phyloP scores from a whole-genome alignment of 2,113 vertebrate species.

The Channa maculata region DNA sequence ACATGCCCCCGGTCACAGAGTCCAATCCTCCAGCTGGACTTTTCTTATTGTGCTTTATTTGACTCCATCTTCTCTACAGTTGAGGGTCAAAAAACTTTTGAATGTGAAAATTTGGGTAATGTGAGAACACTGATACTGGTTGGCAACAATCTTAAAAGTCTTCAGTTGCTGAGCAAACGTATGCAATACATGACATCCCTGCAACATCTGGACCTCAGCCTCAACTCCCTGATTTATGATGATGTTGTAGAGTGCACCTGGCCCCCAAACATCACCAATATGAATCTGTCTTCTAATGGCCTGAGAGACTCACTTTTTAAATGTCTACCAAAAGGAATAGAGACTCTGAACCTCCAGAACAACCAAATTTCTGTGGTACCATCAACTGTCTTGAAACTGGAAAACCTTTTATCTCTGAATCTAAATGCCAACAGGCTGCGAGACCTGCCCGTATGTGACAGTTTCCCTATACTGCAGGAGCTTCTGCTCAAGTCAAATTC shows the following conservation, averaged over 20 bases:
- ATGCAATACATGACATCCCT: conserved; percentile 84
- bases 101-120: conserved; percentile 79
- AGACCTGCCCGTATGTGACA: conserved; percentile 84
- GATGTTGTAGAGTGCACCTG: conserved; percentile 76
- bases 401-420: conserved; percentile 84
- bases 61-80: conserved; percentile 83
- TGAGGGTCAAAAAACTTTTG: conserved; percentile 3
- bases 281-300: conserved; percentile 87
- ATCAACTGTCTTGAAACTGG: conserved; percentile 61
- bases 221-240: conserved; percentile 84
- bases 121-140: conserved; percentile 81
- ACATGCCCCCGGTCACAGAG: conserved; percentile 86
- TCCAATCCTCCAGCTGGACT: conserved; percentile 81
- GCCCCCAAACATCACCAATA: conserved; percentile 79
- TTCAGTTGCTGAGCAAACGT: conserved; percentile 81
- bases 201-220: conserved; percentile 84
- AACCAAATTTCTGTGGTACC: conserved; percentile 86
- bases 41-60: conserved; percentile 86
- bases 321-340: conserved; percentile 84
- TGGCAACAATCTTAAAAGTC: conserved; percentile 86
- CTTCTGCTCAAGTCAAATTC: conserved; percentile 83
- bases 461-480: conserved; percentile 75
- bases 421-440: conserved; percentile 85
- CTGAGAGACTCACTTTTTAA: conserved; percentile 83
- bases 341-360: conserved; percentile 80